Conservation (phyloP, 1,140 invertebrate species). For the Lutraria rhynchaena region DNA sequence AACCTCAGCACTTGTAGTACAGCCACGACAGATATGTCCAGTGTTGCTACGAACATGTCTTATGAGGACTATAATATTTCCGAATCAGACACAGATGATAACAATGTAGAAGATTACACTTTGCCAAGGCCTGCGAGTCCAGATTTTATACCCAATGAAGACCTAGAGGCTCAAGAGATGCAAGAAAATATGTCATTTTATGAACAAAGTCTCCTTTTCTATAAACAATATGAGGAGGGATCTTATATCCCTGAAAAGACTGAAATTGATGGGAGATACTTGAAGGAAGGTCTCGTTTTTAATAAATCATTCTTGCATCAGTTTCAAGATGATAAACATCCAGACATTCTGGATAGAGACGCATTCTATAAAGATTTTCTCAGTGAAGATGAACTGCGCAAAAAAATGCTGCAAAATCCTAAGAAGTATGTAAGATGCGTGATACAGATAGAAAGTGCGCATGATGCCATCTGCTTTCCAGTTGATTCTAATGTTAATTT, state of each 20-base stretch:
- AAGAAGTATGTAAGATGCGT: conserved; percentile 64
- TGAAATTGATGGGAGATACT: background rate
- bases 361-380: conserved; percentile 22
- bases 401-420: conserved; percentile 49
- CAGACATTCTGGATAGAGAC: conserved; percentile 28
- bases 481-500: conserved; percentile 45
- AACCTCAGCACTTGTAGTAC: background rate
- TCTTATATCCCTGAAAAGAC: background rate
- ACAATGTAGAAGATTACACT: background rate
- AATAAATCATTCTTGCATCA: conserved; percentile 34
- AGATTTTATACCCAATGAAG: background rate
- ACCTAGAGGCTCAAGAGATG: background rate
- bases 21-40: conserved; percentile 3
- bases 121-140: background rate
- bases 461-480: conserved; percentile 62
- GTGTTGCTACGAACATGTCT: background rate
- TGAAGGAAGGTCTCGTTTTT: conserved; percentile 15
- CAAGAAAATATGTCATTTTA: conserved; percentile 35
- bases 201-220: conserved; percentile 21
- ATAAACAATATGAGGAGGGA: background rate
- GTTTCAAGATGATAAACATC: conserved; percentile 35
- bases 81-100: conserved; percentile 8
- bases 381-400: background rate
- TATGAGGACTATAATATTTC: conserved; percentile 4
- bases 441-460: conserved; percentile 67